Evolutionary conservation across 1,140 invertebrate genomes (phyloP).

Genomic region (Euglossa dilemma): DNA sequence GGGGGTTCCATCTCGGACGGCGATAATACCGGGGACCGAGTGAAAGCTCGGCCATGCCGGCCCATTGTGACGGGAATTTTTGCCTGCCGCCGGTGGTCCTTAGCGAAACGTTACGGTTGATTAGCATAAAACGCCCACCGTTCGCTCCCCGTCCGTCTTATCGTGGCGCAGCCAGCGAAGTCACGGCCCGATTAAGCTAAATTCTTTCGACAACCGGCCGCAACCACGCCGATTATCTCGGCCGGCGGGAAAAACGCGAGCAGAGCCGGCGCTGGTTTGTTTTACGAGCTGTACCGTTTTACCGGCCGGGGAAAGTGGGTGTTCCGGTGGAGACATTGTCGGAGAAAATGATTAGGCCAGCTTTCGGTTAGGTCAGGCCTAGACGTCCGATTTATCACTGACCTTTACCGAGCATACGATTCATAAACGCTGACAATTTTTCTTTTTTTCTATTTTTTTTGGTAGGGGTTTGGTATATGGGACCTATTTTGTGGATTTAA

Average conservation of each 20-base stretch:
- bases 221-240: conserved; percentile 15
- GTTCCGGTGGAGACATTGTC: not conserved
- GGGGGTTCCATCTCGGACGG: conserved; percentile 22
- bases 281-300: conserved; percentile 1
- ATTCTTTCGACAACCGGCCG: not conserved
- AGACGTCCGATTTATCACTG: too few species aligned
- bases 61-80: conserved; percentile 32
- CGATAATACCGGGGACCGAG: conserved; percentile 29
- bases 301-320: not conserved
- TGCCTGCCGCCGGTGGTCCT: conserved; percentile 17
- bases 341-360: not conserved
- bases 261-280: not conserved
- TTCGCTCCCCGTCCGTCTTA: conserved; percentile 39
- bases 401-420: too few species aligned
- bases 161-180: conserved; percentile 34
- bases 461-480: too few species aligned
- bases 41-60: conserved; percentile 36
- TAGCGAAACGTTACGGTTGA: conserved; percentile 34
- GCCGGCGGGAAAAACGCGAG: not conserved
- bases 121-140: conserved; percentile 69
- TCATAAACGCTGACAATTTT: too few species aligned
- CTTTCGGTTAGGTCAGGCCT: too few species aligned
- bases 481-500: too few species aligned
- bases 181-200: conserved; percentile 35
- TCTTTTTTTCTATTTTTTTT: too few species aligned